phyloP scores from a whole-genome alignment of 2,888 invertebrate genomes.

The Andrena fulva region DNA sequence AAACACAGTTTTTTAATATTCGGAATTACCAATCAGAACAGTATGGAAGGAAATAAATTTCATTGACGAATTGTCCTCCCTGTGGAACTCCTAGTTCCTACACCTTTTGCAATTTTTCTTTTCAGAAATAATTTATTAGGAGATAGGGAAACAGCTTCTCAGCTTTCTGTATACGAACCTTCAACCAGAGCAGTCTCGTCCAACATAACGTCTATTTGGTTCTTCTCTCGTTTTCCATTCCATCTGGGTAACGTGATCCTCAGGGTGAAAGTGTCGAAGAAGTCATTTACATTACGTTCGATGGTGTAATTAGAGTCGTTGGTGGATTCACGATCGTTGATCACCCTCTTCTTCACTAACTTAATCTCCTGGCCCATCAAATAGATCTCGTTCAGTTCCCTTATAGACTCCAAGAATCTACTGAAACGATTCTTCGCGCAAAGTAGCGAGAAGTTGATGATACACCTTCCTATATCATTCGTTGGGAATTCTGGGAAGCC shows the following conservation, averaged over 20 bases:
- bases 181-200: constrained; percentile 78
- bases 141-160: too few relatives aligned
- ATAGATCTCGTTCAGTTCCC: constrained; percentile 86
- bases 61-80: too few relatives aligned
- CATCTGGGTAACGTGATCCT: constrained; percentile 79
- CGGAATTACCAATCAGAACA: neutral
- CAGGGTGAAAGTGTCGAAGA: constrained; percentile 87
- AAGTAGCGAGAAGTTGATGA: constrained; percentile 86
- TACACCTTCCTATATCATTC: constrained; percentile 85
- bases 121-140: too few relatives aligned
- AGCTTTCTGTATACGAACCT: constrained; percentile 67
- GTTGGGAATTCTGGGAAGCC: constrained; percentile 86
- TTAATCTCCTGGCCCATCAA: constrained; percentile 87
- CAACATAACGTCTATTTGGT: constrained; percentile 81
- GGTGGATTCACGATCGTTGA: constrained; percentile 60
- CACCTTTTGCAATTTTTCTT: too few relatives aligned
- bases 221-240: constrained; percentile 76
- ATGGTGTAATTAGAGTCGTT: constrained; percentile 82
- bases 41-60: constrained; percentile 1
- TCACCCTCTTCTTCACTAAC: constrained; percentile 84
- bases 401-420: constrained; percentile 86
- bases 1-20: constrained; percentile 6
- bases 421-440: constrained; percentile 87
- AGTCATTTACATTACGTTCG: constrained; percentile 86
- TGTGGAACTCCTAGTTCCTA: too few relatives aligned